Evolutionary conservation across 2,797 vertebrate genomes (phyloP), one percentile per base, ranked within the genome.

Genomic region (Mallotus villosus): DNA sequence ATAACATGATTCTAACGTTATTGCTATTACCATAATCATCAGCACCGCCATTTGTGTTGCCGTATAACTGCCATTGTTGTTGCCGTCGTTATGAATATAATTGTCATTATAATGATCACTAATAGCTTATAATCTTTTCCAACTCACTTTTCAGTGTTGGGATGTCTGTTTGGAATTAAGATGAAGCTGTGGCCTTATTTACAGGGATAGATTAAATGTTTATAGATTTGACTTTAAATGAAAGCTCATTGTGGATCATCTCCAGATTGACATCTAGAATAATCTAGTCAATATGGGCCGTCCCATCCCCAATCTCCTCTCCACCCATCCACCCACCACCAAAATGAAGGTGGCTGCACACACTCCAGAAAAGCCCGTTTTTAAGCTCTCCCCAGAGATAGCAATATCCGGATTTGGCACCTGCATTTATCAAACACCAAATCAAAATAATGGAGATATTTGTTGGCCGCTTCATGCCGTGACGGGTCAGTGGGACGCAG

Each of bases 341-440:
- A 24, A 49, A 61, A 58, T 22, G 59, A 65, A 74, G 65, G n/a
- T 58, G 64, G 32, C n/a, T 14, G 29, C 71, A n/a, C 63, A 12
- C 62, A 41, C 62, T 32, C 21, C 65, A 49, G 41, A 53, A 68
- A 41, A 1, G 22, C 21, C 41, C n/a, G 24, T 63, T 73, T 51
- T 53, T 55, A 73, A 73, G 58, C 62, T 63, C 72, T 68, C 72
- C 46, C 65, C 21, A n/a, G 59, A 68, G 65, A 68, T 53, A 27
- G 58, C 24, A n/a, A 65, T 32, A 73, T 72, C 71, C 71, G 71
- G 71, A 59, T 72, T 72, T 72, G 71, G 71, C 63, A 72, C 63
- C 71, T 66, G 53, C 21, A 19, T 41, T 72, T 72, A 66, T 72
- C 71, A 72, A 72, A 66, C 71, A 27, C 21, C 53, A 66, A 72